A percentile compares a stretch with the other conserved stretches of the same genome.
Conservation (phyloP, 2,888 invertebrate genomes). For the Terebella lapidaria region DNA sequence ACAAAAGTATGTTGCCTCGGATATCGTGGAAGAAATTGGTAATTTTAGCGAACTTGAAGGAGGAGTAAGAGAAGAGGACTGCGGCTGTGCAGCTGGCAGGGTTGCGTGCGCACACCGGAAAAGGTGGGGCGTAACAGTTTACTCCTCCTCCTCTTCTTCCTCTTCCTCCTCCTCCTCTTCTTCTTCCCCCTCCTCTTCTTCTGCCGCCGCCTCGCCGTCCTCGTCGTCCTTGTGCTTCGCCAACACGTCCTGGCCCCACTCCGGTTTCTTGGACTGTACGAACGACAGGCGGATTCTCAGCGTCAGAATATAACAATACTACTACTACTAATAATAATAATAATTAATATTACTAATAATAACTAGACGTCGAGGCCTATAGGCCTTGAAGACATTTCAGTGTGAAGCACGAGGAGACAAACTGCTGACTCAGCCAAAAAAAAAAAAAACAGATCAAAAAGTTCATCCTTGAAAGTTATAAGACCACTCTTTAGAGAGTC, state of each 20-base stretch:
- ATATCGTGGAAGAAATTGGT: neutral
- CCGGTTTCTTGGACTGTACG: constrained; percentile 16
- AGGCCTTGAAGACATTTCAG: too few relatives aligned
- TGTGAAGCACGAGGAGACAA: too few relatives aligned
- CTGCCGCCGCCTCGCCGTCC: constrained; percentile 20
- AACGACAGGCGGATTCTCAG: neutral
- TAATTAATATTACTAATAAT: too few relatives aligned
- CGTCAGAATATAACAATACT: too few relatives aligned
- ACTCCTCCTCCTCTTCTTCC: constrained; percentile 7
- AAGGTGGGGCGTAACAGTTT: neutral
- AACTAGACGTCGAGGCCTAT: too few relatives aligned
- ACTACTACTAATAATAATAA: too few relatives aligned
- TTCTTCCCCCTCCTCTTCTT: constrained; percentile 12
- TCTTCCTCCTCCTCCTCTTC: constrained; percentile 9
- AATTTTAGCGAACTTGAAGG: neutral
- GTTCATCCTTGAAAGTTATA: too few relatives aligned
- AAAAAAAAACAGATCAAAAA: too few relatives aligned
- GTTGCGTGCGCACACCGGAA: neutral
- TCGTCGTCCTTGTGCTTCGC: constrained; percentile 21
- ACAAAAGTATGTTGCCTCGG: too few relatives aligned
- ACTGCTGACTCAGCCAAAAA: too few relatives aligned
- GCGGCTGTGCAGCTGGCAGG: neutral
- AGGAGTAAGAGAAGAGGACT: neutral
- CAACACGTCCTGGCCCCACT: constrained; percentile 23
- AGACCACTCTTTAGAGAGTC: too few relatives aligned